phyloP scores from a whole-genome alignment of 2,113 vertebrate species.

The Catharus bicknelli region DNA sequence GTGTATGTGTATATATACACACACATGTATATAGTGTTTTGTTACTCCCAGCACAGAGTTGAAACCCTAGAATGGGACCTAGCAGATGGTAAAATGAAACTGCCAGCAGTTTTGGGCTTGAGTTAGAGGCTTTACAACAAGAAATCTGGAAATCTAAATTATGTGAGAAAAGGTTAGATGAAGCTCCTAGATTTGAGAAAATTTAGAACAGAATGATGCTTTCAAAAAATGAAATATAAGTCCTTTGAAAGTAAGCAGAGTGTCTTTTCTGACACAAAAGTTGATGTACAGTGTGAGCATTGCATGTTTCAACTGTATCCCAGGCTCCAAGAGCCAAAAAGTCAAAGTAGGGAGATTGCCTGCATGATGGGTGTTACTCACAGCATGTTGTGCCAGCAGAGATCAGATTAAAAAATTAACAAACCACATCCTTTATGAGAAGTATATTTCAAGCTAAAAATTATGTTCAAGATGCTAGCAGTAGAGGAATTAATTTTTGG shows the following conservation, averaged over 20 bases:
- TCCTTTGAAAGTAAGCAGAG: neutral
- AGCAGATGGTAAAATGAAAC: slow-evolving; percentile 15
- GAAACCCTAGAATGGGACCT: neutral
- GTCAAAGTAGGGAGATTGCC: neutral
- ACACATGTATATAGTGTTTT: neutral
- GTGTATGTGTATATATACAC: neutral
- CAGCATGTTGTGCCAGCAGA: neutral
- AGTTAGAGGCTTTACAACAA: neutral
- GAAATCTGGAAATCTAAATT: slow-evolving; percentile 14
- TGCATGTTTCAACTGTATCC: neutral
- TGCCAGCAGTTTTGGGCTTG: neutral
- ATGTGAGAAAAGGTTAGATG: neutral
- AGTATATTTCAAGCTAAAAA: neutral
- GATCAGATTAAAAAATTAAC: neutral
- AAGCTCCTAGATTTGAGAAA: neutral
- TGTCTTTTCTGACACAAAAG: neutral
- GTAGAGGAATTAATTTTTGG: neutral
- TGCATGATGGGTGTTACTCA: neutral
- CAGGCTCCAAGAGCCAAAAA: neutral
- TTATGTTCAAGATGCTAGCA: neutral
- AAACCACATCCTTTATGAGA: neutral
- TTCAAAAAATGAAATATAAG: neutral
- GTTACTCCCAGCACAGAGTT: neutral
- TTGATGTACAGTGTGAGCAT: neutral
- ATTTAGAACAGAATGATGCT: neutral